Base-by-base conservation (phyloP, 1,140 invertebrate genomes). In the Drosophila kohkoa region DNA sequence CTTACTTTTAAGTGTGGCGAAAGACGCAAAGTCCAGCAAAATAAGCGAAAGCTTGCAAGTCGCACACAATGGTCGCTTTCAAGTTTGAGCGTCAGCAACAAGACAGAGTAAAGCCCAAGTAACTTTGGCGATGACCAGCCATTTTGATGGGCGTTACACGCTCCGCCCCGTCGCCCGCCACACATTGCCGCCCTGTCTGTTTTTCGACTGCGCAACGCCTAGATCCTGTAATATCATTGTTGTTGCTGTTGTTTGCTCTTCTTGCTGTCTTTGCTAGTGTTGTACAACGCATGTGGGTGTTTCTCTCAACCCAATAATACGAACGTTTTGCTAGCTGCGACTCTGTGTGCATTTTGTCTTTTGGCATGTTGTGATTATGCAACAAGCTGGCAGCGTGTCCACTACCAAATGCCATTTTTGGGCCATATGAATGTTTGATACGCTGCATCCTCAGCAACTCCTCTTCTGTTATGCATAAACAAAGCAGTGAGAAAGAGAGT, bases 71-170 rank as follows among this genome's bases (percentile, higher is more conserved):
- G 62, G 51, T 32, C 66, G 75, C 80, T 76, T 79, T 82, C 54
- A 76, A 75, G 71, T 79, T 75, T 79, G 71, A 82, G 75, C 71
- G 71, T 48, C 65, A 55, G 65, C 71, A 52, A 67, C 80, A 82
- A 52, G 76, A 82, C 80, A 79, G 52, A 38, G 41, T 70, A 79
- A 82, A 79, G 66, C 64, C 80, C 72, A 71, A 57, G 80, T 49
- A 71, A 64, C 51, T 77, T 77, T 75, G 71, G 41, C 74, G 38
- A 28, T 52, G 51, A 35, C 67, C 38, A 69, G 68, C 45, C 68
- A 72, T 77, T 80, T 81, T 81, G 74, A 54, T 52, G 72, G 77
- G 55, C 66, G 41, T 15, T 51, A 25, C 45, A 8, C 11, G 1
- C 28, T 2, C 10, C n/a, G 10, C n/a, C 5, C 46, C 8, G 11